Evolutionary conservation across 2,797 vertebrate genomes (phyloP), one percentile per base, ranked within the genome.

Genomic region (Scyliorhinus canicula): DNA sequence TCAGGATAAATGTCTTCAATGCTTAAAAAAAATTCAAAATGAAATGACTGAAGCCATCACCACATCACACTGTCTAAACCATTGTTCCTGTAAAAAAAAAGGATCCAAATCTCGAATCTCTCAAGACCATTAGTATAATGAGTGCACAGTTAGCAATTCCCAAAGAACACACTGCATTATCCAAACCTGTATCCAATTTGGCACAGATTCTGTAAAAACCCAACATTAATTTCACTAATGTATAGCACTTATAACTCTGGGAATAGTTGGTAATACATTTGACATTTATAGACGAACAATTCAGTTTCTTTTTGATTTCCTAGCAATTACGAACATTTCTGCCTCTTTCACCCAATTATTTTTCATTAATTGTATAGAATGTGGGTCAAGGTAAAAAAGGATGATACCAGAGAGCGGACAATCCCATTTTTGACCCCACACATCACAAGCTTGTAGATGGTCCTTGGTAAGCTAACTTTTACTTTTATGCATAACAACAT

Each of bases 1-100:
- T 97, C 98, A 96, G 97, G 97, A 96, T 97, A 98, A 95, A 98
- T 97, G 95, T 98, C 98, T 97, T 98, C 98, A 95, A 97, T 98
- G 96, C 98, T 98, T 96, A 95, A 96, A 96, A 69, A 19, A 57
- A 71, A 93, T 50, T 86, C 35, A 55, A 95, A 95, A 60, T 95
- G 69, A 55, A 82, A 50, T 57, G 55, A 95, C 28, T 19, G 35
- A 71, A 90, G 67, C 63, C 4, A 35, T 63, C 88, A 65, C n/a
- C 55, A 90, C 52, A 90, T 40, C 35, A 31, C 21, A 67, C 40
- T 26, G 50, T 26, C 69, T n/a, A 40, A 21, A 55, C 35, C n/a
- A 67, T 14, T 93, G 26, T 12, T 74, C 65, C 44, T 74, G 21
- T 7, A 65, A 71, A 55, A 60, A 52, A 57, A 84, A 67, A 26